Conservation (phyloP, 1,140 invertebrate genomes). For the Yoshiicerus persimilis region DNA sequence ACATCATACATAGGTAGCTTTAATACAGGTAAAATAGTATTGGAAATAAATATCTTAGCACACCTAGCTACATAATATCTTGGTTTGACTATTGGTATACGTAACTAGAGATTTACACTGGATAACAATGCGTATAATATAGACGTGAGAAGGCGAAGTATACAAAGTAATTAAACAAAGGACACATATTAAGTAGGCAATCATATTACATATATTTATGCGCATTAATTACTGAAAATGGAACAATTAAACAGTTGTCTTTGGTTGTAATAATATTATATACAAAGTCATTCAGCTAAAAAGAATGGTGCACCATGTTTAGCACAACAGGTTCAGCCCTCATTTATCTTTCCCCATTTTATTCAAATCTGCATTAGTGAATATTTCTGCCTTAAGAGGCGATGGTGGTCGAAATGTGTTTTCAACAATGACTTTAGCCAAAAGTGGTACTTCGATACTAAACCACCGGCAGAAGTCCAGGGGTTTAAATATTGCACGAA, state of each 20-base stretch:
- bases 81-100: no score
- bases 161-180: no score
- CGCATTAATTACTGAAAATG: not conserved
- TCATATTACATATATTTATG: no score
- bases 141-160: no score
- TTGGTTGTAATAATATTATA: not conserved
- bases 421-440: conserved; percentile 49
- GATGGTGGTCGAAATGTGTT: conserved; percentile 34
- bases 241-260: not conserved
- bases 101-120: no score
- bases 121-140: no score
- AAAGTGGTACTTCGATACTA: conserved; percentile 42
- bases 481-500: conserved; percentile 23
- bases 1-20: not conserved
- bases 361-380: conserved; percentile 42
- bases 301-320: no score
- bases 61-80: no score
- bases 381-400: conserved; percentile 18
- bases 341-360: conserved; percentile 27
- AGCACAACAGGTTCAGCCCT: not conserved
- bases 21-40: not conserved
- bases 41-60: no score
- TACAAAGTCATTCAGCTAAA: not conserved
- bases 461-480: conserved; percentile 42
- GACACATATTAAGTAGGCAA: no score